A percentile compares a stretch with the other conserved stretches of the same genome.
Conservation (phyloP, 2,888 invertebrate species). For the Folsomia candida region DNA sequence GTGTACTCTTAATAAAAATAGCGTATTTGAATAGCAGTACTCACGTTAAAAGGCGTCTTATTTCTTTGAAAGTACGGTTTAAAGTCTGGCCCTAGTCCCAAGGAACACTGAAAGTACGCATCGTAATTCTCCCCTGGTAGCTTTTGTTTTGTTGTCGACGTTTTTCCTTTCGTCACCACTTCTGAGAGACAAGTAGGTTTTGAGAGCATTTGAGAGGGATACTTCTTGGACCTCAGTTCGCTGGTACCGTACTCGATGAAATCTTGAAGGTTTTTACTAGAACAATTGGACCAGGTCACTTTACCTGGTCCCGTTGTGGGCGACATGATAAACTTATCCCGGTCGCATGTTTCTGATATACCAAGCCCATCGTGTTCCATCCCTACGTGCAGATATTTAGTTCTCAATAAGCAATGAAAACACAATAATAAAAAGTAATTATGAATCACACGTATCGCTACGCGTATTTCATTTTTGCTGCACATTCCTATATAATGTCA, state of each 20-base stretch:
- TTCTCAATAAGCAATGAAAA: no score
- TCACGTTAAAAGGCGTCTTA: slow-evolving; percentile 52
- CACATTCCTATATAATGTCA: no score
- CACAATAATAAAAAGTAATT: no score
- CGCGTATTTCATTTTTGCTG: no score
- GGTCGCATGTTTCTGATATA: slow-evolving; percentile 52
- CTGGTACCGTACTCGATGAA: slow-evolving; percentile 51
- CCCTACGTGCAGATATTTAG: no score
- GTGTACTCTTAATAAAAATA: not conserved
- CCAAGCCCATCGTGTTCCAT: slow-evolving; percentile 54
- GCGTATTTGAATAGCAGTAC: not conserved
- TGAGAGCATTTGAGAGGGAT: not conserved
- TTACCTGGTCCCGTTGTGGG: slow-evolving; percentile 54
- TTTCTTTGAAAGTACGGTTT: slow-evolving; percentile 52
- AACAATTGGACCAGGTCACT: slow-evolving; percentile 54
- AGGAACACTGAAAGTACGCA: slow-evolving; percentile 52
- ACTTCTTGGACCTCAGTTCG: slow-evolving; percentile 30
- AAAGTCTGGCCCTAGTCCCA: slow-evolving; percentile 52
- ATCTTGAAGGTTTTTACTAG: slow-evolving; percentile 52
- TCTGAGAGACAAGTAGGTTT: slow-evolving; percentile 23
- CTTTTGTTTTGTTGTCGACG: not conserved
- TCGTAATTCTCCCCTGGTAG: slow-evolving; percentile 53
- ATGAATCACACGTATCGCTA: no score
- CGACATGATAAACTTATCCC: slow-evolving; percentile 50
- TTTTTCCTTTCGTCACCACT: not conserved